Evolutionary conservation across 2,797 vertebrate species (phyloP).

Genomic region (Hipposideros larvatus): DNA sequence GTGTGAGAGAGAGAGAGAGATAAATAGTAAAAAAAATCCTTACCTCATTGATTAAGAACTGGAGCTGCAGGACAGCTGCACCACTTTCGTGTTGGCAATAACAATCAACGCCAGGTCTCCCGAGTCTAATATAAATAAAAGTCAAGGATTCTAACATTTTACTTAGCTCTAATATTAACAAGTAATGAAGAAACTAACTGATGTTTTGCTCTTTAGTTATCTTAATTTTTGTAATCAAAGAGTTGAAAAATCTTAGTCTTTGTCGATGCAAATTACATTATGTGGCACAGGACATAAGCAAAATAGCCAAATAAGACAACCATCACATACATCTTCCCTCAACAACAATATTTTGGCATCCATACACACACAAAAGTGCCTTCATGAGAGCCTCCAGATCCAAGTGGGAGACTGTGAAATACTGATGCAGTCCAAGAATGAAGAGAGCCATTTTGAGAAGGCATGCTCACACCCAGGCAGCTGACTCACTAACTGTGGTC

Average conservation of each 20-base stretch:
- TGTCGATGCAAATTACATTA: constrained; percentile 56
- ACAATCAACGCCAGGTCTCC: constrained; percentile 97
- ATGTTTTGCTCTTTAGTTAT: constrained; percentile 77
- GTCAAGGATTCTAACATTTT: constrained; percentile 92
- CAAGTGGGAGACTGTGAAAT: neutral
- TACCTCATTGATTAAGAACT: constrained; percentile 99
- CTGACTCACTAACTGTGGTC: neutral
- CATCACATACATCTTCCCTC: neutral
- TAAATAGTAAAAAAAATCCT: constrained; percentile 76
- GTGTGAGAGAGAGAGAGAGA: neutral
- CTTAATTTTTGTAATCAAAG: constrained; percentile 70
- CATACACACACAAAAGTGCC: neutral
- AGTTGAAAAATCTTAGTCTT: constrained; percentile 22
- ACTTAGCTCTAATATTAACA: constrained; percentile 69
- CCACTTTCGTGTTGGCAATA: constrained; percentile 97
- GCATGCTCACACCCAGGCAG: neutral
- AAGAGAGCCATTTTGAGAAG: neutral
- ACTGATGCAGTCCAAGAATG: neutral
- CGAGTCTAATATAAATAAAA: constrained; percentile 92
- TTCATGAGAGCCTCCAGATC: neutral
- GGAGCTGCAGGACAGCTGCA: constrained; percentile 96
- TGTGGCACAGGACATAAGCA: neutral
- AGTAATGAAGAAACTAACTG: constrained; percentile 53
- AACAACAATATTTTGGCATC: neutral
- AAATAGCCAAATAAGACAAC: constrained; percentile 3